Base-by-base conservation (phyloP, 1,140 invertebrate species). In the Aphis craccivora region DNA sequence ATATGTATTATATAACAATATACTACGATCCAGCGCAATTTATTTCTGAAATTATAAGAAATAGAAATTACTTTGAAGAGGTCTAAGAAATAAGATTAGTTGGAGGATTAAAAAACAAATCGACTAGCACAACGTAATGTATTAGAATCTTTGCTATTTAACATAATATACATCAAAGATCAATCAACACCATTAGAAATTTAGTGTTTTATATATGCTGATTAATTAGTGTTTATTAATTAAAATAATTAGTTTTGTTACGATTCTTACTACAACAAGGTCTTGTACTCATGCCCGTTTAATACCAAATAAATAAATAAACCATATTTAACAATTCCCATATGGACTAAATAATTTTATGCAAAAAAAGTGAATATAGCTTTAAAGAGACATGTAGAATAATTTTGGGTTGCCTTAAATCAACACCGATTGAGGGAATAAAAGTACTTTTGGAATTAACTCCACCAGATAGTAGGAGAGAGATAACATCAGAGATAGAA, bases 401-500 rank as follows among this genome's bases (percentile, higher is more conserved):
- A 90, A 43, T 90, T 30, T 90, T 43, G 7, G 89, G 53, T 37
- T 90, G 89, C 35, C 37, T 90, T 90, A 67, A 90, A 37, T 11
- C 37, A 67, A 90, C 89, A 60, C 48, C 51, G 51, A 30, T 90
- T 30, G 55, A 1, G 37, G 37, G n/a, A 67, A 67, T 90, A 90
- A 37, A 90, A 90, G 55, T 11, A 90, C n/a, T 67, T 11, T 90
- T 20, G 67, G 55, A 40, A 45, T 76, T 90, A 76, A 60, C 93
- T 51, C 43, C 67, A 84, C 88, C 88, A 48, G 35, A 90, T 51
- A 83, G 83, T 51, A 53, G 87, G 43, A 87, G 43, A 55, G 51
- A 87, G 37, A 88, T 60, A 37, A 43, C 88, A 83, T 87, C 88
- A 90, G n/a, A 91, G 43, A 90, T 93, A 81, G 60, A 93, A 91